phyloP scores from a whole-genome alignment of 1,140 invertebrate species.

The Listronotus bonariensis region DNA sequence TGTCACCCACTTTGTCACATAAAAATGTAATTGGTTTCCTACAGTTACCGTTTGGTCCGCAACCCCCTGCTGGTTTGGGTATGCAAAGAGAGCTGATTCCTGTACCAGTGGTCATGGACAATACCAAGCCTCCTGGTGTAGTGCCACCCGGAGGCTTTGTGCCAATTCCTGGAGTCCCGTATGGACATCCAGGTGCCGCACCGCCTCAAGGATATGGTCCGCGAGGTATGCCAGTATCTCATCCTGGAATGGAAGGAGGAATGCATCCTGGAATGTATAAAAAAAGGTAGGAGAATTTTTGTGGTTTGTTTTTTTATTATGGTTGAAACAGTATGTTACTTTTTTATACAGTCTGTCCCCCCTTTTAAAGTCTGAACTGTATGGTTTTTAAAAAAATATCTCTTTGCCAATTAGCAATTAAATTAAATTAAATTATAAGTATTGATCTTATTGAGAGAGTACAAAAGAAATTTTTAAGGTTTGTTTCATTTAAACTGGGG shows the following conservation, averaged over 20 bases:
- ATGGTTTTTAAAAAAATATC: no score
- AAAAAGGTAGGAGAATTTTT: conserved; percentile 59
- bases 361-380: no score
- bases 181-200: conserved; percentile 11
- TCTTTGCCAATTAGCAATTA: no score
- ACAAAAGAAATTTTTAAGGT: no score
- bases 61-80: conserved; percentile 32
- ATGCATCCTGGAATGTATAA: conserved; percentile 42
- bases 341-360: no score
- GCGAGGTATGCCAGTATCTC: conserved; percentile 35
- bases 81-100: conserved; percentile 65
- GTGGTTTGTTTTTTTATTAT: no score
- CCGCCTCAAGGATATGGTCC: conserved; percentile 24
- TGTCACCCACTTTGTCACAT: no score
- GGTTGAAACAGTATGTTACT: no score
- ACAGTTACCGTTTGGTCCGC: conserved; percentile 45
- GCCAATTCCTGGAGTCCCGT: conserved; percentile 2
- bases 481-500: no score
- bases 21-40: conserved; percentile 28
- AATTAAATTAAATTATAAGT: no score
- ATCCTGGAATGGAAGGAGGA: conserved; percentile 23
- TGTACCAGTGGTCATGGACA: conserved; percentile 64
- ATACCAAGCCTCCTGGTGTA: conserved; percentile 40
- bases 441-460: no score
- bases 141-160: conserved; percentile 14